Conservation (phyloP, 2,888 invertebrate species). For the Metellina segmentata region DNA sequence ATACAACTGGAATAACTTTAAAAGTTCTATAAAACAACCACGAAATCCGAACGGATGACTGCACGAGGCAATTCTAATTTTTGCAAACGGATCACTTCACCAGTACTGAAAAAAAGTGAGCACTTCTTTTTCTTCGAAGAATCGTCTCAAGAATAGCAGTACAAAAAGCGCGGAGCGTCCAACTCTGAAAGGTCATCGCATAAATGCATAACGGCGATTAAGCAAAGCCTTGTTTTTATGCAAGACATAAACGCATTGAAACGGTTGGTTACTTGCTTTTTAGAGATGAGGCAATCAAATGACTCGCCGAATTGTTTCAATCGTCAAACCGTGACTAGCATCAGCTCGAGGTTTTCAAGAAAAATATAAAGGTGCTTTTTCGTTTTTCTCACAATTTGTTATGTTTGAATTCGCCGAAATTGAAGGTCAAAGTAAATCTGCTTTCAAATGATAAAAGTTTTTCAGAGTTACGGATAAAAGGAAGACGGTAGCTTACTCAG, state of each 20-base stretch:
- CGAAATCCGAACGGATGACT: too few species aligned
- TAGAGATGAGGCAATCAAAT: constrained; percentile 44
- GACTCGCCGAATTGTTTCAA: constrained; percentile 59
- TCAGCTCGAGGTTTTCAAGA: constrained; percentile 41
- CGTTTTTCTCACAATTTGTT: neutral
- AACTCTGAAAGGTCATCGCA: neutral
- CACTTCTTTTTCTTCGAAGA: too few species aligned
- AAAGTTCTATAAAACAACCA: too few species aligned
- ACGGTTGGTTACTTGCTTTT: neutral
- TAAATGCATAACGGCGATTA: constrained; percentile 20
- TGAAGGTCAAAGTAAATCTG: neutral
- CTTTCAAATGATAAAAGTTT: too few species aligned
- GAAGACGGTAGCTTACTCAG: too few species aligned
- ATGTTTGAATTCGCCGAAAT: neutral
- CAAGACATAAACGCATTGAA: neutral
- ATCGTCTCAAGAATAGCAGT: too few species aligned
- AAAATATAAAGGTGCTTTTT: constrained; percentile 19
- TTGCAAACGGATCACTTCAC: too few species aligned
- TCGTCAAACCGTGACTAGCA: constrained; percentile 65
- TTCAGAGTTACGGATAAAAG: too few species aligned
- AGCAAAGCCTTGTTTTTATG: constrained; percentile 11
- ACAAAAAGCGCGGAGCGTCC: neutral
- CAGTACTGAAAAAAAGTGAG: too few species aligned
- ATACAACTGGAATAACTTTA: too few species aligned
- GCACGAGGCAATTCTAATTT: too few species aligned